A percentile compares a stretch with the other conserved stretches of the same genome.
Evolutionary conservation across 2,797 vertebrate species (phyloP).

Genomic region (Gymnothorax reevesii): DNA sequence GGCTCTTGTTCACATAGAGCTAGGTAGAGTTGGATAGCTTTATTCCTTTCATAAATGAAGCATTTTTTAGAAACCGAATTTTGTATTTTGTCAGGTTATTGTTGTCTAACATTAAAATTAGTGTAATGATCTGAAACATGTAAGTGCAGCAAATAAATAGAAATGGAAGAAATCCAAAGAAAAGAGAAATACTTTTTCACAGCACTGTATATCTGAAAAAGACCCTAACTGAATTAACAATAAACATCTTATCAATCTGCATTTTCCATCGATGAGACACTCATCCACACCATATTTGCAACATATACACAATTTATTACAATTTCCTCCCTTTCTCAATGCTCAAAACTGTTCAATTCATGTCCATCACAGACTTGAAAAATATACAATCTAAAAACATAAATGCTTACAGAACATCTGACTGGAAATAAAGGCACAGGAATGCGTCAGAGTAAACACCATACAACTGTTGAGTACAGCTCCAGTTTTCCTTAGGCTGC

Average conservation of each 20-base stretch:
- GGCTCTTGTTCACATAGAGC: no score
- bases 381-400: background rate
- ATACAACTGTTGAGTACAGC: constrained; percentile 11
- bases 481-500: constrained; percentile 29
- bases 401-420: constrained; percentile 4
- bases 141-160: no score
- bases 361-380: constrained; percentile 9
- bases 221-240: background rate
- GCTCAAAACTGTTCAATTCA: background rate
- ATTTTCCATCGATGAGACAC: background rate
- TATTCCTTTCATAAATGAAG: no score
- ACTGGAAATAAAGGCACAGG: constrained; percentile 16
- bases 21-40: no score
- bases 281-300: constrained; percentile 16
- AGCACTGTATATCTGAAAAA: background rate
- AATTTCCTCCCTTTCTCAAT: constrained; percentile 15
- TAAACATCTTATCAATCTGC: background rate
- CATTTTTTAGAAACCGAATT: no score
- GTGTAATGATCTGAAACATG: no score
- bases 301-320: constrained; percentile 35
- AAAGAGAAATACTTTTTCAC: background rate
- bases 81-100: no score
- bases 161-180: background rate
- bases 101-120: no score
- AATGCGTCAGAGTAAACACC: constrained; percentile 24